Conservation (phyloP, 2,113 vertebrate species). For the Probosciger aterrimus region DNA sequence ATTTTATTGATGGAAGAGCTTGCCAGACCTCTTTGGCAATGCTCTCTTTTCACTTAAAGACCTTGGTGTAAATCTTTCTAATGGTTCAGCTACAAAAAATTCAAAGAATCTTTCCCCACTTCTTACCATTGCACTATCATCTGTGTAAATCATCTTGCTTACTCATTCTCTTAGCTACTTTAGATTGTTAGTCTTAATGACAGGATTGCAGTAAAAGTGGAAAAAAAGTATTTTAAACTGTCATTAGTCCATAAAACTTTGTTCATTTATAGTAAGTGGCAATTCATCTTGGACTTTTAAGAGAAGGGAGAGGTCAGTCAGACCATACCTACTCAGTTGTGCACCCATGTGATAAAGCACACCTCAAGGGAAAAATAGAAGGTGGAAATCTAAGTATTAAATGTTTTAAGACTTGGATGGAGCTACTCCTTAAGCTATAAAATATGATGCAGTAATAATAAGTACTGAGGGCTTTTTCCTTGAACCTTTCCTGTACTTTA, state of each 20-base stretch:
- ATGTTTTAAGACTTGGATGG: not conserved
- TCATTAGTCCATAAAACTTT: conserved; percentile 57
- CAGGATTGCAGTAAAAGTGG: conserved; percentile 37
- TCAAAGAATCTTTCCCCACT: conserved; percentile 18
- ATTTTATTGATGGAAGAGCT: conserved; percentile 53
- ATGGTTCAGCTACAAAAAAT: conserved; percentile 36
- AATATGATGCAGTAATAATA: not conserved
- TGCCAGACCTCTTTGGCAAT: conserved; percentile 55
- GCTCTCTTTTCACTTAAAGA: conserved; percentile 54
- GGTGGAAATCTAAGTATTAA: not conserved
- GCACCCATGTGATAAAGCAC: not conserved
- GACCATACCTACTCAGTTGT: not conserved
- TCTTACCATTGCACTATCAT: conserved; percentile 24
- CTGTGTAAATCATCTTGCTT: conserved; percentile 62
- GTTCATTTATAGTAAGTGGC: conserved; percentile 44
- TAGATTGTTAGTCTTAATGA: conserved; percentile 68
- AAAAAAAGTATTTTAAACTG: conserved; percentile 30
- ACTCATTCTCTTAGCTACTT: conserved; percentile 59
- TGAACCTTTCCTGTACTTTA: not conserved
- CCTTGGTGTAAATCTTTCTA: conserved; percentile 66
- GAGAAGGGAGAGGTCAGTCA: conserved; percentile 36
- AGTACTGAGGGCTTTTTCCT: not conserved
- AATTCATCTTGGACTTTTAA: conserved; percentile 44
- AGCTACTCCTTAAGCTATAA: not conserved
- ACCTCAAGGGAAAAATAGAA: not conserved